These are phyloP conservation scores for Sorex maritimensis DNA, from an alignment of 2,797 vertebrate genomes.

Conservation along the genomic window DNA sequence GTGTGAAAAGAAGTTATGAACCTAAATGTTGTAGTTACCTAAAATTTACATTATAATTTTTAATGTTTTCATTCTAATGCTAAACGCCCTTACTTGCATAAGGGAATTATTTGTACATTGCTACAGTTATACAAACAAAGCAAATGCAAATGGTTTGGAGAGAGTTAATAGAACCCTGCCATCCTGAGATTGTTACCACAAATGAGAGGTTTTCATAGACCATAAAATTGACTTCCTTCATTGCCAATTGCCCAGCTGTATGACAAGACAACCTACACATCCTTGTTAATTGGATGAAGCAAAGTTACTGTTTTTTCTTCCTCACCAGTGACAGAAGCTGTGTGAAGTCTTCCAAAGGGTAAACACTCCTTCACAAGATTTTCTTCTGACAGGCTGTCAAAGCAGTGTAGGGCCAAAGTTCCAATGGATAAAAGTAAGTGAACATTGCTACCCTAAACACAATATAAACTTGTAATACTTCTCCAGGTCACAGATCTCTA, in stretches of 20 bases:
- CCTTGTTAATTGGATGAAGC: slow-evolving; percentile 85
- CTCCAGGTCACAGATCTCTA: not conserved
- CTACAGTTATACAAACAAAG: slow-evolving; percentile 70
- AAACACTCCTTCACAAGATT: not conserved
- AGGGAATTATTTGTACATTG: slow-evolving; percentile 80
- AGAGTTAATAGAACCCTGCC: slow-evolving; percentile 78
- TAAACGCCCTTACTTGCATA: slow-evolving; percentile 66
- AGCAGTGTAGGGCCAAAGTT: not conserved
- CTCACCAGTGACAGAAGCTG: slow-evolving; percentile 51
- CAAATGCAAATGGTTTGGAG: slow-evolving; percentile 65
- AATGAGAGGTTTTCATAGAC: slow-evolving; percentile 82
- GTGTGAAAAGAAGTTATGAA: not conserved
- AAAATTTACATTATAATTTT: not conserved
- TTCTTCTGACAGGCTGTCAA: slow-evolving; percentile 72
- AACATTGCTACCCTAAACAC: not conserved
- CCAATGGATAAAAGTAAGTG: slow-evolving; percentile 26
- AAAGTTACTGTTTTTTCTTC: slow-evolving; percentile 80
- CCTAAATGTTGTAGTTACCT: not conserved
- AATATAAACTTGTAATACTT: not conserved
- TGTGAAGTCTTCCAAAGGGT: slow-evolving; percentile 76
- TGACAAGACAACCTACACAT: slow-evolving; percentile 77
- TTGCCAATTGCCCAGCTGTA: slow-evolving; percentile 80
- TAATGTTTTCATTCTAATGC: slow-evolving; percentile 6
- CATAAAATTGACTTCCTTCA: slow-evolving; percentile 86
- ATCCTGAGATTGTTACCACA: slow-evolving; percentile 84